A percentile compares a stretch with the other conserved stretches of the same genome.
These are phyloP conservation scores for Oreocharis arfaki DNA, from an alignment of 2,113 vertebrate species.

Conservation along the genomic window DNA sequence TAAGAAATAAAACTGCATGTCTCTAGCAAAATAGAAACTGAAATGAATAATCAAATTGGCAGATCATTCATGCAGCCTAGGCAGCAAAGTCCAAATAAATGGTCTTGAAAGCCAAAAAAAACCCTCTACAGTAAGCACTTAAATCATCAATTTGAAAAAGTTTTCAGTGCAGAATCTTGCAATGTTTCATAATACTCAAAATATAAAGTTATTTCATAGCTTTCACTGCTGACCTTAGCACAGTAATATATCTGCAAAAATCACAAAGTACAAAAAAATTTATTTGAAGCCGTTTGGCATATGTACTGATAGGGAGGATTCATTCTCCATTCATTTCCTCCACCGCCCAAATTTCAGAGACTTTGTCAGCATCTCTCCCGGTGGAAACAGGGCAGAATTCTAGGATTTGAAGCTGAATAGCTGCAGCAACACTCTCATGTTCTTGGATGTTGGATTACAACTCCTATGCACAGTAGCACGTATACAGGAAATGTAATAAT, in stretches of 20 bases:
- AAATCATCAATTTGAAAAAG: background rate
- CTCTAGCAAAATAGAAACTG: conserved; percentile 2
- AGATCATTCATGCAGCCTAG: background rate
- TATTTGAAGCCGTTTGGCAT: background rate
- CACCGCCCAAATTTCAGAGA: background rate
- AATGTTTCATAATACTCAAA: background rate
- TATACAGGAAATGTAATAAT: background rate
- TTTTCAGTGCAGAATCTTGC: background rate
- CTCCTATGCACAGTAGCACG: background rate
- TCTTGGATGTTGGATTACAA: background rate
- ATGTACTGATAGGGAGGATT: background rate
- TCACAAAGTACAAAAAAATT: background rate
- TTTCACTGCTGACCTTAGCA: background rate
- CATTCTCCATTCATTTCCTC: background rate
- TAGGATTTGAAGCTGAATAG: background rate
- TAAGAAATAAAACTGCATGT: conserved; percentile 6
- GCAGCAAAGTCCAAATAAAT: background rate
- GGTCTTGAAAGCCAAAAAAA: background rate
- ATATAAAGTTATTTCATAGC: background rate
- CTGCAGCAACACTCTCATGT: background rate
- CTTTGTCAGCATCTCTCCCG: background rate
- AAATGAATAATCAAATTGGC: conserved; percentile 11
- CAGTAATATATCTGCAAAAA: background rate
- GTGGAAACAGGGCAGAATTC: background rate
- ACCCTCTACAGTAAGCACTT: background rate